Conservation (phyloP, 2,797 vertebrate species). For the Melanotaenia trifasciata region DNA sequence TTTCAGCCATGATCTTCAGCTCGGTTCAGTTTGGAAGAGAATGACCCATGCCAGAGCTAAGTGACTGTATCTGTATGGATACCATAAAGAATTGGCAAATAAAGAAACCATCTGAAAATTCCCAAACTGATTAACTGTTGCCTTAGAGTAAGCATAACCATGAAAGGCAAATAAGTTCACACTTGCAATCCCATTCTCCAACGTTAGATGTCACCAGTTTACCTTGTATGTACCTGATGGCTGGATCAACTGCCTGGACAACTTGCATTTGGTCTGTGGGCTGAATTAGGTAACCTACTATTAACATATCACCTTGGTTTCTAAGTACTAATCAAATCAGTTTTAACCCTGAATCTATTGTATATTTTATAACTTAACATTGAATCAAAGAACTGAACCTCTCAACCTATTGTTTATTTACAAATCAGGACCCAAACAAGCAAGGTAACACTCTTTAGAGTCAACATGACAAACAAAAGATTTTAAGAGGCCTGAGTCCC, state of each 20-base stretch:
- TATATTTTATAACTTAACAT: constrained; percentile 4
- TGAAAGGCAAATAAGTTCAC: constrained; percentile 6
- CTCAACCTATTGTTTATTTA: neutral
- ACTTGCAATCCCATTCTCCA: constrained; percentile 42
- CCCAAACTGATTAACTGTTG: constrained; percentile 1
- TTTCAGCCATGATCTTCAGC: neutral
- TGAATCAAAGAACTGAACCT: neutral
- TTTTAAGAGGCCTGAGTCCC: constrained; percentile 19
- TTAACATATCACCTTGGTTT: constrained; percentile 9
- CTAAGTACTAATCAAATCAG: neutral
- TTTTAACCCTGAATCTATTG: neutral
- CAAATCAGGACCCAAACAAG: neutral
- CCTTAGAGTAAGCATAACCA: constrained; percentile 29
- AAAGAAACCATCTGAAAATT: constrained; percentile 48
- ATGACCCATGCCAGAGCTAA: neutral
- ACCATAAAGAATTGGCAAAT: neutral
- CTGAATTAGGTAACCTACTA: neutral
- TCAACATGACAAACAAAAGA: constrained; percentile 5
- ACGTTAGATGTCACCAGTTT: constrained; percentile 63
- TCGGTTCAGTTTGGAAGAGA: neutral
- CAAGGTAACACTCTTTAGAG: constrained; percentile 11
- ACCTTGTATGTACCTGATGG: neutral
- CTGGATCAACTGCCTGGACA: constrained; percentile 1
- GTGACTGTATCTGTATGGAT: neutral
- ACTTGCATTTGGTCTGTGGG: constrained; percentile 6